phyloP scores from a whole-genome alignment of 2,113 vertebrate species.

The Lipotes vexillifer region DNA sequence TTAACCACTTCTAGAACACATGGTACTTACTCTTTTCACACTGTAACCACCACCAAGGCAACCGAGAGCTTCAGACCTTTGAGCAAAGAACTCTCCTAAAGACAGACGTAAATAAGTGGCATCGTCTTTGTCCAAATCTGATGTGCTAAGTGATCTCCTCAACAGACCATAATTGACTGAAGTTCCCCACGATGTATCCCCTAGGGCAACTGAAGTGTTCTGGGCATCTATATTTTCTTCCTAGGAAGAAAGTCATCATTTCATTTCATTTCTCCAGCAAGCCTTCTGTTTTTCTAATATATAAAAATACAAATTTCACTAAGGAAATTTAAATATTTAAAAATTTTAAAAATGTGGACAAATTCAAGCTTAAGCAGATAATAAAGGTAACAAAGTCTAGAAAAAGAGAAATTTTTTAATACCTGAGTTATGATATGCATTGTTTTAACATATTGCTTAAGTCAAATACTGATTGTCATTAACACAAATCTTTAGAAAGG shows the following conservation, averaged over 20 bases:
- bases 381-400: background rate
- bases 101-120: constrained; percentile 92
- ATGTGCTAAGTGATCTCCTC: constrained; percentile 82
- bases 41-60: constrained; percentile 86
- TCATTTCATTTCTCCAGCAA: background rate
- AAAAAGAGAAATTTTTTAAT: background rate
- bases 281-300: background rate
- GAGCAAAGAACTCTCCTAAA: constrained; percentile 93
- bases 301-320: background rate
- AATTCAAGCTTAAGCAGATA: background rate
- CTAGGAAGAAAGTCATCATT: constrained; percentile 76
- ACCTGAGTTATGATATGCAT: background rate
- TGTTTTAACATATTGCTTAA: background rate
- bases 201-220: constrained; percentile 70
- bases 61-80: constrained; percentile 95
- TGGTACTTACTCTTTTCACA: constrained; percentile 90
- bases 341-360: background rate
- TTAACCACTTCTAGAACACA: background rate
- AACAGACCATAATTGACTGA: constrained; percentile 79
- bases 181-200: constrained; percentile 89
- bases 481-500: background rate
- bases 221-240: constrained; percentile 84
- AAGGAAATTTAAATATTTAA: background rate
- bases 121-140: constrained; percentile 82
- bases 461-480: background rate